Evolutionary conservation across 2,888 invertebrate genomes (phyloP), one percentile per base, ranked within the genome.

Genomic region (Standfussiana lucernea): DNA sequence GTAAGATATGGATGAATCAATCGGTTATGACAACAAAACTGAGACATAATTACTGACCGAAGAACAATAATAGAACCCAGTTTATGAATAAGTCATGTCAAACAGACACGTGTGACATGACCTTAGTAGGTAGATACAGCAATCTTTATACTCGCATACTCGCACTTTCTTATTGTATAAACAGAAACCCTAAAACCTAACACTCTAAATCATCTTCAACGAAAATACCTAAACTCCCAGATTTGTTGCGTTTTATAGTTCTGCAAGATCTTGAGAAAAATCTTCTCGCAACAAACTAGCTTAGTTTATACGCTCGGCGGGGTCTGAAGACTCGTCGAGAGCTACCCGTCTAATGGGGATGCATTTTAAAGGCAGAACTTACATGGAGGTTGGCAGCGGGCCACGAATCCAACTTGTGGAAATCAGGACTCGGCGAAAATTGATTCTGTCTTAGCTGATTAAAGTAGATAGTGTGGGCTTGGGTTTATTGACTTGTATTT

Each of bases 311-410:
- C 88, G 89, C 86, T 86, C 77, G 78, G 85, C 89, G 87, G 88
- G 86, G 80, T 85, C 84, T 86, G 88, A 88, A 92, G 91, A 67
- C 75, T 89, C 89, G 91, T 93, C 86, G 88, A 92, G 93, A 88
- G 92, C 89, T 87, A 88, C 87, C 80, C 56, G 85, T 91, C 92
- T 95, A 95, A 95, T 94, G 92, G 93, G 90, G 91, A 91, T 93
- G 93, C 93, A 93, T 94, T 94, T 92, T 91, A 91, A 92, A 87
- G 82, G 82, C 83, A 77, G 82, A 85, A 85, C 80, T 50, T 83
- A 87, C 77, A 87, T 79, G 86, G 37, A 77, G 78, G 74, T 89
- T 94, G 95, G 94, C 91, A 80, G 68, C 68, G 67, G 70, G 93
- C 95, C 95, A 95, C 90, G 78, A 88, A 90, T 87, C 82, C 86